Conservation (phyloP, 2,888 invertebrate genomes). For the Ophioninae sp. region DNA sequence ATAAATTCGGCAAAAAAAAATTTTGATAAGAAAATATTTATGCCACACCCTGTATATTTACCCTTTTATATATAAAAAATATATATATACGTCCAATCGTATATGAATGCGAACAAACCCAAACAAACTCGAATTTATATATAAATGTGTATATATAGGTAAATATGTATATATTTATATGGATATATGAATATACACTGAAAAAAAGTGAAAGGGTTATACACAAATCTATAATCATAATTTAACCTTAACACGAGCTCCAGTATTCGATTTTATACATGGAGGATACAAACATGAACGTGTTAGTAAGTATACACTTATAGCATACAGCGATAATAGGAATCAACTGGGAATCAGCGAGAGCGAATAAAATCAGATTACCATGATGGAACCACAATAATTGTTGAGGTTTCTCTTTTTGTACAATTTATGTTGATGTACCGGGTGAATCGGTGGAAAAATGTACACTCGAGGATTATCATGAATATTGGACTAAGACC, state of each 20-base stretch:
- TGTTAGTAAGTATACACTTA: not conserved
- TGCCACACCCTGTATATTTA: not conserved
- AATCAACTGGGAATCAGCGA: conserved; percentile 18
- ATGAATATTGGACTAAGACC: too few species aligned
- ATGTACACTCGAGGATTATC: too few species aligned
- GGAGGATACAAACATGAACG: not conserved
- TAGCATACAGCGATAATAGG: conserved; percentile 39
- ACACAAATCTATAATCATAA: conserved; percentile 13
- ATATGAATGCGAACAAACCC: too few species aligned
- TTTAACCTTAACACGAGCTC: not conserved
- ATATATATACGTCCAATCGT: too few species aligned
- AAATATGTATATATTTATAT: too few species aligned
- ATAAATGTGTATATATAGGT: too few species aligned
- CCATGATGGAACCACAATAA: conserved; percentile 53
- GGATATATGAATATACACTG: not conserved
- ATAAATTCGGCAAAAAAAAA: too few species aligned
- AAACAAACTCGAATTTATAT: too few species aligned
- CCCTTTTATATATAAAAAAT: too few species aligned
- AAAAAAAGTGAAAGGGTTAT: conserved; percentile 7
- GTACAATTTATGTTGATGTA: not conserved
- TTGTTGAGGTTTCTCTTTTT: conserved; percentile 21
- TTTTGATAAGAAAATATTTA: not conserved
- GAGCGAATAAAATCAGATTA: conserved; percentile 49
- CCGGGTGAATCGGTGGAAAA: too few species aligned
- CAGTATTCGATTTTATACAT: conserved; percentile 27